Percentiles rank a stretch among this genome's conserved stretches.
Conservation (phyloP, 2,113 vertebrate genomes). For the Microcebus ravelobensis region DNA sequence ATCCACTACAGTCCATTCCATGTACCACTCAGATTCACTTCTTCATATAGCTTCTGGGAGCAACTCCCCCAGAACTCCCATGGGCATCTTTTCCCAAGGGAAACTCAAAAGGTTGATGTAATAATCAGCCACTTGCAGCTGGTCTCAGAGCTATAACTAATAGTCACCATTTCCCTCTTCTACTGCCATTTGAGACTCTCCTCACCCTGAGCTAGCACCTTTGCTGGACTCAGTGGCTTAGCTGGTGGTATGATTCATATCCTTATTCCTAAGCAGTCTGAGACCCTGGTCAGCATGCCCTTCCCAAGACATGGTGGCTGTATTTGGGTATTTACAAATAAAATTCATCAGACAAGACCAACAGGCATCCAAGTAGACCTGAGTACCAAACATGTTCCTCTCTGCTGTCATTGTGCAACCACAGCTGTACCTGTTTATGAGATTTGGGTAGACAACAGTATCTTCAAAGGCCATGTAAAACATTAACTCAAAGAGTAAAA, state of each 20-base stretch:
- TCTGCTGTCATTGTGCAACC: background rate
- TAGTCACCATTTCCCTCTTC: background rate
- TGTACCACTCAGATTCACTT: background rate
- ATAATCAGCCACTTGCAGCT: background rate
- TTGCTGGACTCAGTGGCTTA: background rate
- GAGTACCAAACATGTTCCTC: background rate
- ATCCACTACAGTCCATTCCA: background rate
- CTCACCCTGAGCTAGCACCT: background rate
- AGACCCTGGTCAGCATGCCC: background rate
- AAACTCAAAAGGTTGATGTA: background rate
- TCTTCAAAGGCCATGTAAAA: background rate
- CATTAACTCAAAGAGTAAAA: background rate
- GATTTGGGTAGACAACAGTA: background rate
- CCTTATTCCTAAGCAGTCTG: background rate
- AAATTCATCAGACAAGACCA: background rate
- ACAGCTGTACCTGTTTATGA: background rate
- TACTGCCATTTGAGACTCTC: background rate
- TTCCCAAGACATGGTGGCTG: background rate
- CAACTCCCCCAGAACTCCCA: too few species aligned
- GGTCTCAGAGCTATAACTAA: background rate
- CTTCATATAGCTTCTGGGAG: background rate
- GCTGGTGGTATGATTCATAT: background rate
- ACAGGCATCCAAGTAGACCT: background rate
- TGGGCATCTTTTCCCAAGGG: background rate
- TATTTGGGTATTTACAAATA: background rate